Evolutionary conservation across 2,797 vertebrate species (phyloP).

Genomic region (Oryzias dopingdopingensis): DNA sequence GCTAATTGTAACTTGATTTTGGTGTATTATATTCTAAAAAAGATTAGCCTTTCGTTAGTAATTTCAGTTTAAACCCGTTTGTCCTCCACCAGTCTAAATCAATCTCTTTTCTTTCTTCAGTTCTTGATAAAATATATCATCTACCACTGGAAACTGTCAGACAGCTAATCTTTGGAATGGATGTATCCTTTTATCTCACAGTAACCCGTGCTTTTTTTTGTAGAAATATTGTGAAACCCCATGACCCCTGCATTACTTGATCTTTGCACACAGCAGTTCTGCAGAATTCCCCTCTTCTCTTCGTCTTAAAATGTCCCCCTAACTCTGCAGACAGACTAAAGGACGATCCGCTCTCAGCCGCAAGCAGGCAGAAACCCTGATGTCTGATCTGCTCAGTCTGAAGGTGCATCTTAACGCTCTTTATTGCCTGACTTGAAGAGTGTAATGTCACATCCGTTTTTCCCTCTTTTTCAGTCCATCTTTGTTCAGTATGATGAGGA

Average conservation of each 20-base stretch:
- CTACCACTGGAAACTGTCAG: slow-evolving; percentile 79
- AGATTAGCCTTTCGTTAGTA: no score
- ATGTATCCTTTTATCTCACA: slow-evolving; percentile 73
- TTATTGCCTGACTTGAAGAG: not conserved
- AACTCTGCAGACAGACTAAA: slow-evolving; percentile 67
- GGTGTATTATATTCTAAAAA: no score
- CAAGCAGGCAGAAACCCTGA: slow-evolving; percentile 68
- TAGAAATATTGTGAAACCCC: no score
- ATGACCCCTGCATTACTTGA: no score
- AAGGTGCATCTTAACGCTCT: slow-evolving; percentile 59
- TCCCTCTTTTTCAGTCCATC: slow-evolving; percentile 56
- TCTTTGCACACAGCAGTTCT: not conserved
- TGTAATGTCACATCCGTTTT: not conserved
- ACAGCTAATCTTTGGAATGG: slow-evolving; percentile 76
- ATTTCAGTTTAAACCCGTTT: slow-evolving; percentile 13
- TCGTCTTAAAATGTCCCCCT: slow-evolving; percentile 42
- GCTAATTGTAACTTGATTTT: no score
- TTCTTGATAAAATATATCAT: slow-evolving; percentile 72
- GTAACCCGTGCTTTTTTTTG: no score
- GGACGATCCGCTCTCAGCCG: slow-evolving; percentile 67
- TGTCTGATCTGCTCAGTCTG: slow-evolving; percentile 64
- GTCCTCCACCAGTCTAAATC: slow-evolving; percentile 13
- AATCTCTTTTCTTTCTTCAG: slow-evolving; percentile 47
- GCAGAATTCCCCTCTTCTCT: not conserved
- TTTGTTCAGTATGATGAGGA: slow-evolving; percentile 76